Percentiles rank a stretch among this genome's conserved stretches.
These are phyloP conservation scores for Parnassius apollo DNA, from an alignment of 2,888 invertebrate genomes.

Conservation along the genomic window DNA sequence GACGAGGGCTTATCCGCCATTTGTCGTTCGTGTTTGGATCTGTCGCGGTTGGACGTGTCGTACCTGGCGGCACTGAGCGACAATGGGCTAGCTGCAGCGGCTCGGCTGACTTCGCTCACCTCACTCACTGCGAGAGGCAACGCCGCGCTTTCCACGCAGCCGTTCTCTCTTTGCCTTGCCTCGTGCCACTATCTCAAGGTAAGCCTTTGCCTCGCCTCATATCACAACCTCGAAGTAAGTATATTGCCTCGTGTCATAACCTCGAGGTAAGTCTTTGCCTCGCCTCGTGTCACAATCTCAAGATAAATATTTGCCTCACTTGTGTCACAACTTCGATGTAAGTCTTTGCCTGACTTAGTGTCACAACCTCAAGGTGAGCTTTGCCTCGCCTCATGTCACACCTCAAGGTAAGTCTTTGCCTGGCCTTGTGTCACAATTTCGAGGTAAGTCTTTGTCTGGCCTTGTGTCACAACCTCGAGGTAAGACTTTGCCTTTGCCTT, in stretches of 20 bases:
- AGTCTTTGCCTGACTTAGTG: neutral
- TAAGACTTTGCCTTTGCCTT: constrained; percentile 40
- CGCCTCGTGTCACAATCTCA: constrained; percentile 45
- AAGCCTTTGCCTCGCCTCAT: constrained; percentile 41
- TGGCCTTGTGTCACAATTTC: constrained; percentile 48
- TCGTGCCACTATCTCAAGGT: constrained; percentile 51
- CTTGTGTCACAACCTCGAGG: constrained; percentile 50
- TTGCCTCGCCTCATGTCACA: constrained; percentile 46
- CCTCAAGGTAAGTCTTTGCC: constrained; percentile 44
- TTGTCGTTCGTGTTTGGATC: constrained; percentile 47
- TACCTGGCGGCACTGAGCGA: constrained; percentile 57
- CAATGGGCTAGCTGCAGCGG: constrained; percentile 45
- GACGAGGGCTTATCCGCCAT: constrained; percentile 59
- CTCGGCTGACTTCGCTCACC: constrained; percentile 41
- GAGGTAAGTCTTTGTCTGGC: constrained; percentile 45
- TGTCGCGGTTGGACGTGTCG: constrained; percentile 58
- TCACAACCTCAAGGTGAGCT: constrained; percentile 8
- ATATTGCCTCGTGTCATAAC: neutral
- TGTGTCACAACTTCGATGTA: constrained; percentile 51
- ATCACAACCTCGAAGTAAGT: constrained; percentile 47
- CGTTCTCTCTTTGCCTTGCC: constrained; percentile 45
- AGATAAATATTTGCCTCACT: constrained; percentile 44
- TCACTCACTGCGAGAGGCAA: constrained; percentile 48
- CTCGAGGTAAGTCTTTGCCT: constrained; percentile 34
- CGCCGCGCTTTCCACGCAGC: constrained; percentile 47